Conservation (phyloP, 2,113 vertebrate species). For the Charina bottae region DNA sequence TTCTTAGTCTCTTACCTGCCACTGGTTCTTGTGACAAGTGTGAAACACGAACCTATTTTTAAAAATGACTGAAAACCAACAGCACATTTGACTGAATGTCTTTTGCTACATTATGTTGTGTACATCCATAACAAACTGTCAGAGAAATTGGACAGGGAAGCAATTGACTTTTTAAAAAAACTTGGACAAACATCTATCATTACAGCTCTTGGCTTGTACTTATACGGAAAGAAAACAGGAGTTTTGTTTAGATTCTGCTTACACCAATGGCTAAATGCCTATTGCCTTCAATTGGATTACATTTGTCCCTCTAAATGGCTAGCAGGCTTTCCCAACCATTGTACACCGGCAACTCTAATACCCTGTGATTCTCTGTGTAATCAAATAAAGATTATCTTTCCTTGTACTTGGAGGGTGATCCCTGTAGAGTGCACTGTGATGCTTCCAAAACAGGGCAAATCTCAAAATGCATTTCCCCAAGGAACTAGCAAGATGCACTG, state of each 20-base stretch:
- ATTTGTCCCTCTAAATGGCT: conserved; percentile 20
- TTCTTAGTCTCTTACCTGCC: background rate
- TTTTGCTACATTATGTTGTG: background rate
- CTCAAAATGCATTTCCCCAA: conserved; percentile 23
- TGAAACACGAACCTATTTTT: background rate
- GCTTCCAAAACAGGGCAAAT: conserved; percentile 33
- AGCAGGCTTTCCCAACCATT: conserved; percentile 19
- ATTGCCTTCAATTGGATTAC: conserved; percentile 31
- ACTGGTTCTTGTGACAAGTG: background rate
- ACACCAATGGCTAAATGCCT: conserved; percentile 7
- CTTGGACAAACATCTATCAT: conserved; percentile 3
- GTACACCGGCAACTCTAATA: conserved; percentile 2
- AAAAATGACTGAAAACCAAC: background rate
- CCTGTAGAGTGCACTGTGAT: conserved; percentile 61
- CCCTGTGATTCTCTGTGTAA: conserved; percentile 43
- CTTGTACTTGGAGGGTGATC: conserved; percentile 54
- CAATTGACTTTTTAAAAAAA: background rate
- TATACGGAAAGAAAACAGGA: conserved; percentile 10
- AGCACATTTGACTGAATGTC: background rate
- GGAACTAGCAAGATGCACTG: conserved; percentile 24
- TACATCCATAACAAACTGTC: background rate
- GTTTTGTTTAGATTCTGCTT: conserved; percentile 1
- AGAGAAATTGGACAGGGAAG: background rate
- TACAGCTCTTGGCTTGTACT: background rate
- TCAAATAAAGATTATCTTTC: conserved; percentile 31